These are phyloP conservation scores for Eumaeus atala DNA, from an alignment of 1,140 invertebrate species.

Conservation along the genomic window DNA sequence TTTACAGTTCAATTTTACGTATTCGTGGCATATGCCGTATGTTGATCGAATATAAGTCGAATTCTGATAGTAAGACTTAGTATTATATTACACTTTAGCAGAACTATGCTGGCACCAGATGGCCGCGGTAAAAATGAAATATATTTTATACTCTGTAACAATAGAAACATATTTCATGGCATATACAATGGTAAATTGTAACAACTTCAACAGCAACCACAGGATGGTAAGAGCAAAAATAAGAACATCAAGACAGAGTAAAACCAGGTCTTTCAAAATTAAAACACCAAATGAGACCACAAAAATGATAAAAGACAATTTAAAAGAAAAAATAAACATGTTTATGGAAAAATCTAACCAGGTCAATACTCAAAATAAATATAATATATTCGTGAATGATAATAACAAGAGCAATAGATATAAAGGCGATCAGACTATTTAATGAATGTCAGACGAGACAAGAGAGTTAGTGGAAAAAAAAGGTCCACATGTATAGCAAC, in stretches of 20 bases:
- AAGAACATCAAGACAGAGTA: not conserved
- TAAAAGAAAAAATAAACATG: conserved; percentile 4
- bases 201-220: conserved; percentile 25
- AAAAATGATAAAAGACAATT: conserved; percentile 3
- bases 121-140: conserved; percentile 21
- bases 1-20: too few species aligned
- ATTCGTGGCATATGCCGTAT: too few species aligned
- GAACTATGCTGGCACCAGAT: too few species aligned
- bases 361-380: conserved; percentile 6
- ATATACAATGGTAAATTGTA: conserved; percentile 16
- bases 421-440: conserved; percentile 12
- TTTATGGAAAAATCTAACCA: conserved; percentile 9
- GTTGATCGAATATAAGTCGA: too few species aligned
- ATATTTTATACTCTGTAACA: conserved; percentile 22
- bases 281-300: not conserved
- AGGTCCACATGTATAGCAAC: conserved; percentile 1
- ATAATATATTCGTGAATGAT: not conserved
- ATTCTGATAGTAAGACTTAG: too few species aligned
- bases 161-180: conserved; percentile 14
- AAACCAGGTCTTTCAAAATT: conserved; percentile 16
- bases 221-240: conserved; percentile 18
- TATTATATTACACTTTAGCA: too few species aligned
- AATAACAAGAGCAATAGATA: conserved; percentile 14
- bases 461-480: not conserved
- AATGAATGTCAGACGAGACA: conserved; percentile 12